A percentile compares a stretch with the other conserved stretches of the same genome.
Evolutionary conservation across 1,140 invertebrate genomes (phyloP).

Genomic region (Brachionus manjavacas): DNA sequence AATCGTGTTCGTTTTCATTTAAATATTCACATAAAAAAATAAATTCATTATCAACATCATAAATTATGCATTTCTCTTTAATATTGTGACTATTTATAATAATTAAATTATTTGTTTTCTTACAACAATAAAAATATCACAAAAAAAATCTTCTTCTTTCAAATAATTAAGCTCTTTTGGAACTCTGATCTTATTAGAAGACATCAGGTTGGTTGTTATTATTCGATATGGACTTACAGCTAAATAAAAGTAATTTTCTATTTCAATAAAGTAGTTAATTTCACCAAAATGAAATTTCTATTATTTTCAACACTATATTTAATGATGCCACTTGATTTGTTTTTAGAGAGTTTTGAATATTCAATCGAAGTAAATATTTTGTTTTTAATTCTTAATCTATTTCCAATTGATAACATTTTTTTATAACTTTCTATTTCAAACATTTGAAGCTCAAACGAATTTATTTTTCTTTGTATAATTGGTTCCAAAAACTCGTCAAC

Average conservation of each 20-base stretch:
- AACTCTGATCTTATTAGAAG: background rate
- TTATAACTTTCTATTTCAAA: background rate
- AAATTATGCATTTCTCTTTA: background rate
- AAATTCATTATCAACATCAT: background rate
- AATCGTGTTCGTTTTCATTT: slow-evolving; percentile 33
- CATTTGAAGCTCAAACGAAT: background rate
- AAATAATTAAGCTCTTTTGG: too few relatives aligned
- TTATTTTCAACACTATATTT: slow-evolving; percentile 9
- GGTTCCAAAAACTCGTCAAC: background rate
- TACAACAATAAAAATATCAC: background rate
- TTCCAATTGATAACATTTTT: background rate
- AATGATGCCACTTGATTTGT: background rate
- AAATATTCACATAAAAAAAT: background rate
- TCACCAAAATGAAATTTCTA: too few relatives aligned
- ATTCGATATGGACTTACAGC: background rate
- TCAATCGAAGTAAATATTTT: background rate
- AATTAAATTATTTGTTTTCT: slow-evolving; percentile 20
- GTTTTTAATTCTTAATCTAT: slow-evolving; percentile 17
- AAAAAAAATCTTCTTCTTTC: too few relatives aligned
- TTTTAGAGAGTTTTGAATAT: background rate
- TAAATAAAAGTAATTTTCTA: background rate
- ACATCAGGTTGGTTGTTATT: background rate
- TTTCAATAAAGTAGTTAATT: background rate
- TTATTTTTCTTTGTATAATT: background rate
- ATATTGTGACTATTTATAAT: slow-evolving; percentile 14